Evolutionary conservation across 35 echinoderm and acorn worm species (phyloP).

Genomic region (Apostichopus japonicus): DNA sequence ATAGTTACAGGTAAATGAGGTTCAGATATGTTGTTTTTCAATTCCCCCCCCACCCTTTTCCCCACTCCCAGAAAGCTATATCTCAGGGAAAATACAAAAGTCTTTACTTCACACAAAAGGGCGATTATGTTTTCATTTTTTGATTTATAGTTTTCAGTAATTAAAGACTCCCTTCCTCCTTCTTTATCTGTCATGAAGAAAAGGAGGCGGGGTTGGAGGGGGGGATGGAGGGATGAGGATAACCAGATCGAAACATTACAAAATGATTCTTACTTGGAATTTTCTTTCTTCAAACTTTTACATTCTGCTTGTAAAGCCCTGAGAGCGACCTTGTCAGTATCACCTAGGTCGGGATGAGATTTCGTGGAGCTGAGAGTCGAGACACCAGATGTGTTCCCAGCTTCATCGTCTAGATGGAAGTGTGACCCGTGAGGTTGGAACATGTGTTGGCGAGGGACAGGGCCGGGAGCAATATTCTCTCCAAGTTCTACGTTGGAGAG

Average conservation of each 20-base stretch:
- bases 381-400: conserved; percentile 88
- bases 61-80: neutral
- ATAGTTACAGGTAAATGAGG: too few relatives aligned
- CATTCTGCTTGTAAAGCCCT: conserved; percentile 67
- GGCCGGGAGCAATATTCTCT: conserved; percentile 64
- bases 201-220: too few relatives aligned
- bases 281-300: conserved; percentile 74
- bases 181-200: too few relatives aligned
- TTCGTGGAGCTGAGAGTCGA: conserved; percentile 89
- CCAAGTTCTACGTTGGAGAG: conserved; percentile 66
- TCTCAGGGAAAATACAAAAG: neutral
- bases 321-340: conserved; percentile 50
- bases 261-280: conserved; percentile 63
- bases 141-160: too few relatives aligned
- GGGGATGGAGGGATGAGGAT: too few relatives aligned
- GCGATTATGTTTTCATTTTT: too few relatives aligned
- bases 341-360: conserved; percentile 68
- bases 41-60: too few relatives aligned
- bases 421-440: neutral
- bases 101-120: too few relatives aligned
- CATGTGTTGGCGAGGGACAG: conserved; percentile 9
- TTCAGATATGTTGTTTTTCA: too few relatives aligned
- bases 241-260: too few relatives aligned
- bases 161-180: too few relatives aligned
- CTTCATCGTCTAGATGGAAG: conserved; percentile 74